Conservation (phyloP, 2,888 invertebrate genomes). For the Xestia ashworthii region DNA sequence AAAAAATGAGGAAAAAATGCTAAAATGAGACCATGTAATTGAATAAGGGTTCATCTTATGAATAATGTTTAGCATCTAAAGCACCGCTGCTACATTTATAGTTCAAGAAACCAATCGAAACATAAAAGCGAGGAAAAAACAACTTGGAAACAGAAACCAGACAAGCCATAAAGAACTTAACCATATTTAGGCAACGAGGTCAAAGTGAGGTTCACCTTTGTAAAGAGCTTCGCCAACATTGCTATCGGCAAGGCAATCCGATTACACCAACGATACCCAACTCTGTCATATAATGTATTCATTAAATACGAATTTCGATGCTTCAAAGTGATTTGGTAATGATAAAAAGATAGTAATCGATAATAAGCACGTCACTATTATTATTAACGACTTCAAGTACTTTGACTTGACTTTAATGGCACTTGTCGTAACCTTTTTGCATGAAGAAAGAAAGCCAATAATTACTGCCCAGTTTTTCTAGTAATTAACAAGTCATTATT, state of each 20-base stretch:
- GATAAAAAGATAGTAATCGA: constrained; percentile 34
- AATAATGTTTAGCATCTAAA: constrained; percentile 21
- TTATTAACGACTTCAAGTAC: constrained; percentile 16
- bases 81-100: constrained; percentile 24
- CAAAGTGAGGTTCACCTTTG: constrained; percentile 81
- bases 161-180: constrained; percentile 82
- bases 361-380: constrained; percentile 48
- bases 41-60: not conserved
- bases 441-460: not conserved
- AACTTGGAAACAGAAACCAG: constrained; percentile 64
- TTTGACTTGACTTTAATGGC: constrained; percentile 12
- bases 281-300: constrained; percentile 64
- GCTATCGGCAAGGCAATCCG: constrained; percentile 80
- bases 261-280: constrained; percentile 78
- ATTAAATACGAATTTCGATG: constrained; percentile 64
- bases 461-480: constrained; percentile 9
- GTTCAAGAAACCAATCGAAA: constrained; percentile 55
- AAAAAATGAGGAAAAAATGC: not conserved
- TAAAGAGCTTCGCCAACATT: constrained; percentile 69
- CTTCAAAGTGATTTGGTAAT: constrained; percentile 49
- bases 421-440: not conserved
- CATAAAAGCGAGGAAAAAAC: constrained; percentile 61
- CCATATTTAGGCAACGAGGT: constrained; percentile 88
- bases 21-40: constrained; percentile 4
- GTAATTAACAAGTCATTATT: constrained; percentile 7